Evolutionary conservation across 2,797 vertebrate genomes (phyloP), one percentile per base, ranked within the genome.

Genomic region (Periophthalmus magnuspinnatus): DNA sequence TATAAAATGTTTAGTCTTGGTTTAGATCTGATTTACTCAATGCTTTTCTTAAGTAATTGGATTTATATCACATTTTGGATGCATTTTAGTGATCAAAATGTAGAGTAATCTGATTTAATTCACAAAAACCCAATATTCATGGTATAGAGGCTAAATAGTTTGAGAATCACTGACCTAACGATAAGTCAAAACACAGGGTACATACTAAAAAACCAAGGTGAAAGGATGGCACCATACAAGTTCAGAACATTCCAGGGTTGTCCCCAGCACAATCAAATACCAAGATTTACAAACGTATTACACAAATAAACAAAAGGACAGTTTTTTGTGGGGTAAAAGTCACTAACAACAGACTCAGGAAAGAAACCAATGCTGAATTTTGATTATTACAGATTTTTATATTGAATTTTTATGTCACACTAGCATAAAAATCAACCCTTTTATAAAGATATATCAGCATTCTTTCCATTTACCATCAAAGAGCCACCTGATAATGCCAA

Each of bases 211-310:
- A 68, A 76, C 17, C 63, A 69, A 83, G 61, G 68, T 68, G 32
- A 70, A 69, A 72, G 14, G 36, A 79, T 78, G 65, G 50, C 76
- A 71, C 67, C 34, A 21, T 22, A 48, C 77, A 69, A 71, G 68
- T 77, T 66, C 71, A 72, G 55, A 83, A 87, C 91, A 92, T 91
- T 92, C 90, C 90, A 89, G 82, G 83, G 75, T 87, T 80, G 57
- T 75, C 48, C 72, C 73, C 80, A 86, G 86, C 86, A 86, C 89
- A 90, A 84, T 22, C 55, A 57, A 57, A 14, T 55, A 67, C 47
- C 64, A 38, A 65, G 72, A 34, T 54, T 47, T 67, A 60, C 7
- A 17, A 60, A 1, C 48, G 22, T 83, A 59, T 68, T 45, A 67
- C 21, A 47, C 36, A 68, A 71, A 60, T 48, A 22, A 70, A 82